Conservation (phyloP, 2,888 invertebrate genomes). For the Coenonympha arcania region DNA sequence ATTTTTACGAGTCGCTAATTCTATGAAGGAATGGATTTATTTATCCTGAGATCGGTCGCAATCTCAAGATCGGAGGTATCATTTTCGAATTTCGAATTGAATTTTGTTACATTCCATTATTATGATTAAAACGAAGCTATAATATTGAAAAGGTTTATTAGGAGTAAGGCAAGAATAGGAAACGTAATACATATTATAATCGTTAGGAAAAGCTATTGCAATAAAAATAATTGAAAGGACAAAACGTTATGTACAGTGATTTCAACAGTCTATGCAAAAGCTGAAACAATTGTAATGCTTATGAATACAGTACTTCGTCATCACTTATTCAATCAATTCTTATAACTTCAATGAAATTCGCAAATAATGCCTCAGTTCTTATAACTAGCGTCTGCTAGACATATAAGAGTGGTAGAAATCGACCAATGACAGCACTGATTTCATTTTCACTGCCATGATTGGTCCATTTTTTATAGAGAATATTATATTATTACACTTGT, state of each 20-base stretch:
- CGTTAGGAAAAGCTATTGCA: background rate
- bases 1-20: constrained; percentile 70
- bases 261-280: background rate
- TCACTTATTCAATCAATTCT: constrained; percentile 14
- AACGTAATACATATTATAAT: too few species aligned
- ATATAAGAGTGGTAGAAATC: constrained; percentile 65
- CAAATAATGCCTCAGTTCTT: constrained; percentile 63
- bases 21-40: constrained; percentile 64
- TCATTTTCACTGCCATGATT: constrained; percentile 70
- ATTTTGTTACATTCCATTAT: constrained; percentile 5
- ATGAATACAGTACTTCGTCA: too few species aligned
- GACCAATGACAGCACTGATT: constrained; percentile 72
- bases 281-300: constrained; percentile 1
- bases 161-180: background rate
- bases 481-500: constrained; percentile 60
- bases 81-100: constrained; percentile 47
- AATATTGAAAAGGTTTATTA: background rate
- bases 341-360: constrained; percentile 40
- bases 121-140: background rate
- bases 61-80: constrained; percentile 67
- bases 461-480: constrained; percentile 68
- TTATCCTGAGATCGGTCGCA: constrained; percentile 61
- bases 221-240: background rate
- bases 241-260: background rate
- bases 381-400: constrained; percentile 66